Conservation (phyloP, 2,113 vertebrate species). For the Aleadryas rufinucha region DNA sequence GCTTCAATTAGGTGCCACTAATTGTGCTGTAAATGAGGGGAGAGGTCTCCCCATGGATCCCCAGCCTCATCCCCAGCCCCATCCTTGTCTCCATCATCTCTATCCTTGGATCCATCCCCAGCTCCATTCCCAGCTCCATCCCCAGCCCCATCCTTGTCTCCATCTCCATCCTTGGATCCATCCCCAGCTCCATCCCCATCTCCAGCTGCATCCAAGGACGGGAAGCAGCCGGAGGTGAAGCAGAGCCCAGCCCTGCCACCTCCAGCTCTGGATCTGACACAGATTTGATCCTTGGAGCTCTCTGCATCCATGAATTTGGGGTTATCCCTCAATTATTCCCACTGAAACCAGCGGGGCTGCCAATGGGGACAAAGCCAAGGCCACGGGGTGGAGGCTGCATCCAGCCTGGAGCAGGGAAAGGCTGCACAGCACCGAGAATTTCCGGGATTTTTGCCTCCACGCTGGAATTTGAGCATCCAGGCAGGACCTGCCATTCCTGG, state of each 20-base stretch:
- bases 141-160: background rate
- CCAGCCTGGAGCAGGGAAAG: background rate
- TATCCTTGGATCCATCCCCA: no score
- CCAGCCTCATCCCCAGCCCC: background rate
- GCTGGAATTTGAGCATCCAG: background rate
- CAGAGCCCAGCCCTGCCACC: background rate
- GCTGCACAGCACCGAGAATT: background rate
- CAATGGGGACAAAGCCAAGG: background rate
- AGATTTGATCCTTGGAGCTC: background rate
- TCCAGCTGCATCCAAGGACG: rapidly evolving
- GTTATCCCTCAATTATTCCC: background rate
- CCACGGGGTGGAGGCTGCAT: background rate
- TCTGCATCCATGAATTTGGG: background rate
- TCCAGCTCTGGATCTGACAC: background rate
- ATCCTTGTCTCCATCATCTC: background rate
- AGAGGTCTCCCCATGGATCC: background rate
- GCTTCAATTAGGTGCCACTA: background rate
- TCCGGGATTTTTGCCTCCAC: background rate
- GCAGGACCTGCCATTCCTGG: background rate
- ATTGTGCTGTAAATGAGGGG: background rate
- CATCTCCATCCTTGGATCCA: background rate
- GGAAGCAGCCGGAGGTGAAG: background rate
- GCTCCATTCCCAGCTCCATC: background rate
- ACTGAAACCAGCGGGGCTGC: background rate
- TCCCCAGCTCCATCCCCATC: no score